phyloP scores from a whole-genome alignment of 2,888 invertebrate genomes.

The Drosophila neonasuta region DNA sequence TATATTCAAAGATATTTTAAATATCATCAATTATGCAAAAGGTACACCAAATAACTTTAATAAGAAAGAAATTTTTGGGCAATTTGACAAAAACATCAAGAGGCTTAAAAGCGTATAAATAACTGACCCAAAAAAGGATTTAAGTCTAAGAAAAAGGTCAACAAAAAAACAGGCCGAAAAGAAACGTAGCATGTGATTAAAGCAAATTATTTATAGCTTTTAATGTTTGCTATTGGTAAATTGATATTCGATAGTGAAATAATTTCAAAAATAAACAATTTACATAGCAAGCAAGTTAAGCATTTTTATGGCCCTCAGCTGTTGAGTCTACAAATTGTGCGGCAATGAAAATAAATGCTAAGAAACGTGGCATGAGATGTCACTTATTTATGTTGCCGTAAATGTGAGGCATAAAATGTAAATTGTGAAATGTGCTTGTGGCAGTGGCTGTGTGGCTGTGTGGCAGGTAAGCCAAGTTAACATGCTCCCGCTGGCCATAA shows the following conservation, averaged over 20 bases:
- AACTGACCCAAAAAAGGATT: slow-evolving; percentile 17
- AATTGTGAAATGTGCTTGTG: slow-evolving; percentile 22
- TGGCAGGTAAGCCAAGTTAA: slow-evolving; percentile 41
- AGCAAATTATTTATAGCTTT: slow-evolving; percentile 13
- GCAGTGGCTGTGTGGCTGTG: slow-evolving; percentile 8
- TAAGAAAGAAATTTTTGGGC: background rate
- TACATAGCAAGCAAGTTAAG: background rate
- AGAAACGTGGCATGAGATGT: slow-evolving; percentile 7
- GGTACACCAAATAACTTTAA: background rate
- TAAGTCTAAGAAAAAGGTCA: slow-evolving; percentile 5
- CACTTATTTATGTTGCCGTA: slow-evolving; percentile 46
- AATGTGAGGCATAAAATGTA: slow-evolving; percentile 34
- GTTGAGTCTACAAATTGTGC: background rate
- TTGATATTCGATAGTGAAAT: background rate
- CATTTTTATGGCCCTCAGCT: slow-evolving; percentile 7
- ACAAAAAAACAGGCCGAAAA: background rate
- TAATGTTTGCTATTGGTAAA: background rate
- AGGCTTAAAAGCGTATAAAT: slow-evolving; percentile 14
- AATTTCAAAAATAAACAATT: slow-evolving; percentile 8
- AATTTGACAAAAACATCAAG: slow-evolving; percentile 1
- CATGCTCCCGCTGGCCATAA: slow-evolving; percentile 54
- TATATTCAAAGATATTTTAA: background rate
- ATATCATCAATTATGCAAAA: slow-evolving; percentile 1
- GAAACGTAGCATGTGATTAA: slow-evolving; percentile 1
- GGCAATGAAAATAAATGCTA: slow-evolving; percentile 29